These are phyloP conservation scores for Lycodopsis pacificus DNA, from an alignment of 2,797 vertebrate genomes.

Conservation along the genomic window DNA sequence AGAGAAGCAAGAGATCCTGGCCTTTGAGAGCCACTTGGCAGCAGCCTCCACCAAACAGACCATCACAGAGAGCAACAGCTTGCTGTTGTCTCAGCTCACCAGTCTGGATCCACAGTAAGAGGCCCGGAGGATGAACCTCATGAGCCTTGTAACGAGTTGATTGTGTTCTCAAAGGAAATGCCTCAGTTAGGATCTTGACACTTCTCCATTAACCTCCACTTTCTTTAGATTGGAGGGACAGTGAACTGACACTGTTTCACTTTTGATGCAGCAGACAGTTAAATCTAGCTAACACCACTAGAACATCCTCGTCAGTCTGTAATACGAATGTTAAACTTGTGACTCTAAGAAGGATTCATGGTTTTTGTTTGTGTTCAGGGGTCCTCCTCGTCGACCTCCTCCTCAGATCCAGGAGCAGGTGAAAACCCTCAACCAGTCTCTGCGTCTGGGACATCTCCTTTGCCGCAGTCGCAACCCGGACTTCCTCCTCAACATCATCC, in stretches of 20 bases:
- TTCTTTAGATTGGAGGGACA: not conserved
- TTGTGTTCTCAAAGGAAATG: not conserved
- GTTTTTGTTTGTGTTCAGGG: conserved; percentile 81
- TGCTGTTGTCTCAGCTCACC: conserved; percentile 95
- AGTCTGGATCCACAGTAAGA: conserved; percentile 96
- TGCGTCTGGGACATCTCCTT: conserved; percentile 95
- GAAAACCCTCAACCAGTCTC: conserved; percentile 95
- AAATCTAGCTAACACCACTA: not conserved
- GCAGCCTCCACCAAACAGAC: conserved; percentile 98
- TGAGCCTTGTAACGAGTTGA: not conserved
- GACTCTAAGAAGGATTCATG: not conserved
- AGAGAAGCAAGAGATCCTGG: conserved; percentile 98
- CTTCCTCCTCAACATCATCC: conserved; percentile 98
- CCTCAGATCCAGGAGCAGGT: conserved; percentile 95
- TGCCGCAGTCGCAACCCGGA: conserved; percentile 97
- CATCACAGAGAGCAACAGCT: conserved; percentile 97
- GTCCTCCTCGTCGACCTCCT: conserved; percentile 94
- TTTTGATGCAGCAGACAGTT: not conserved
- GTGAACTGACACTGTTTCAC: not conserved
- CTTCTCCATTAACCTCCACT: not conserved
- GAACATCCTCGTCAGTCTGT: not conserved
- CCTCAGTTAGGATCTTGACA: not conserved
- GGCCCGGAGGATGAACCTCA: not conserved
- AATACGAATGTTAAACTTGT: not conserved
- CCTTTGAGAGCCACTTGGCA: conserved; percentile 97